Base-by-base conservation (phyloP, 2,888 invertebrate species). In the Altica lythri region DNA sequence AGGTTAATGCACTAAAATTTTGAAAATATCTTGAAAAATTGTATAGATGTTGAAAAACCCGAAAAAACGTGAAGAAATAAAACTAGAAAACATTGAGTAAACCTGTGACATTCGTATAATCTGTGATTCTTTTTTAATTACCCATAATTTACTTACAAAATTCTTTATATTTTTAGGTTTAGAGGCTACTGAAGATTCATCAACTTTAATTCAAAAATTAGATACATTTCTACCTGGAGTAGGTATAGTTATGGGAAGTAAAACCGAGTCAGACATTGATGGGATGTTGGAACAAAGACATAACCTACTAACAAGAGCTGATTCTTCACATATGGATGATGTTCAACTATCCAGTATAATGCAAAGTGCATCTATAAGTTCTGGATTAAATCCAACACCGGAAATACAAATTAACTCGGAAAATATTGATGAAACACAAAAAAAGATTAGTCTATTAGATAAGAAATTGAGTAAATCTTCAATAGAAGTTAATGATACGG, bases 391-490 rank as follows among this genome's bases (percentile, higher is more conserved):
- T 51, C 68, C 70, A 5, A 52, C 65, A 72, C 80, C 67, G 2
- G 71, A 72, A 68, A 75, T 76, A 19, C 73, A 74, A 50, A 72
- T 77, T 25, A 71, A 70, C 74, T 71, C 75, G 68, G 64, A 66
- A 14, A 27, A 42, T 6, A 35, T 57, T 65, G 69, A 55, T 70
- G 69, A 2, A 9, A 38, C 46, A 8, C 30, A 52, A 4, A 80
- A 81, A 57, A 60, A 55, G 18, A 84, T 83, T 0, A 82, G 75
- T 25, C 67, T 87, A 4, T 69, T 86, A 1, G 77, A 81, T 0
- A 83, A 83, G 60, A 86, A 85, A 60, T 75, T 86, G 18, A 87
- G 88, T n/a, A 85, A 86, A 63, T 88, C 88, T 19, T 85, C 86
- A 0, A 84, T 83, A 4, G 86, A 86, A 65, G 81, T 88, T 0